Evolutionary conservation across 2,797 vertebrate species (phyloP), one percentile per base, ranked within the genome.

Genomic region (Aulostomus chinensis): DNA sequence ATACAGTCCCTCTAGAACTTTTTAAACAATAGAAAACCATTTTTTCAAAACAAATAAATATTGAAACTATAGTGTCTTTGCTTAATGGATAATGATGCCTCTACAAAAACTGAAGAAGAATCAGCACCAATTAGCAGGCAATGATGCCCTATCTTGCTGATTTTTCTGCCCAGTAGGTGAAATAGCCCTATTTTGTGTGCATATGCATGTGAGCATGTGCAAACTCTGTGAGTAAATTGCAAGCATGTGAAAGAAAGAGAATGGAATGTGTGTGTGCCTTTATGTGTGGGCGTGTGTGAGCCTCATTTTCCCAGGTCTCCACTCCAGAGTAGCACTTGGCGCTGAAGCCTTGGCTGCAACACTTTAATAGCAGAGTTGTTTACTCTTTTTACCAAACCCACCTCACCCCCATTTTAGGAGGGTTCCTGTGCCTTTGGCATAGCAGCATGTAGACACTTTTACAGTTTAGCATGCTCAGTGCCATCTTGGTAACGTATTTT

Each of bases 301-400:
- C 30, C 60, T 74, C 29, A 40, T 79, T 85, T 80, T 78, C 78
- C 78, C 78, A 81, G 73, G 62, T 80, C 65, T 80, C 37, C 30
- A 31, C 56, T 73, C 59, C 71, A 63, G 67, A 79, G 81, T 73
- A 77, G 81, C 68, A 67, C 76, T 86, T 88, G 83, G 84, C 67
- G 10, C 49, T 49, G 14, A 68, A 53, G 54, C 46, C 14, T 13
- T 39, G 73, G 67, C 81, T 78, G 62, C 81, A 80, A 82, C 67
- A 68, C 73, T 89, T 90, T 90, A 88, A 89, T 77, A 78, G 76
- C 49, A 41, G 11, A 77, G 76, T 73, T 89, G 86, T 91, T 89
- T 87, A 83, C 86, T 80, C 68, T 76, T 87, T 68, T 76, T 74
- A 56, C 68, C 62, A 55, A 69, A n/a, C 70, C 38, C 65, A 71